Base-by-base conservation (phyloP, 2,888 invertebrate genomes). In the Cosmorhoe ocellata region DNA sequence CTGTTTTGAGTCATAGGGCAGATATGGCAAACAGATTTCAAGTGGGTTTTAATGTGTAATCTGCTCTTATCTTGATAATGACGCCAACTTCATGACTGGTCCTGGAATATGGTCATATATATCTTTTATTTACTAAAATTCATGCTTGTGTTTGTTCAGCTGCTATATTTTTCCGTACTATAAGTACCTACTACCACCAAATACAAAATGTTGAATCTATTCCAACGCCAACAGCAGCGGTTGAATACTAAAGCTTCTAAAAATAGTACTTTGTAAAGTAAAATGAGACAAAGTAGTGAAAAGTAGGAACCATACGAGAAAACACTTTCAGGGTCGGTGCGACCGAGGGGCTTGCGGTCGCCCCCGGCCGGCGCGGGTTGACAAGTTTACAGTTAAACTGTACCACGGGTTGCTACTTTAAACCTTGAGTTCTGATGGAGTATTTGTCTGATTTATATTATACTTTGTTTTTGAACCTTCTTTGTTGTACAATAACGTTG, bases 261-360 rank as follows among this genome's bases (percentile, higher is more conserved):
- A 51, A 55, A 54, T 56, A 59, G 45, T 51, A 61, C 58, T 66
- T 67, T 66, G 60, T 59, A 56, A 62, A 70, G 67, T 62, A 61
- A 68, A 71, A 69, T 64, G 56, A 58, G 58, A 56, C 60, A 68
- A 66, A 71, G 67, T 67, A 61, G 60, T 56, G 51, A 30, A 64
- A 63, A 65, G 61, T 60, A 59, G 61, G 48, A 52, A 60, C 34
- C 66, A 18, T 18, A 75, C 71, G 69, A 69, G 69, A 52, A 66
- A 76, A 72, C 58, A 70, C 71, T 74, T 58, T 75, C 62, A 71
- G 66, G 56, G 57, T 38, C 45, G 46, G 45, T 31, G 49, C 58
- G 51, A 40, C 52, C 34, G 44, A 51, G 50, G 52, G 55, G 59
- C 58, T 59, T 66, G 66, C 41, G 68, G 65, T 63, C 45, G 49